Base-by-base conservation (phyloP, 2,888 invertebrate genomes). In the Platycnemis pennipes region DNA sequence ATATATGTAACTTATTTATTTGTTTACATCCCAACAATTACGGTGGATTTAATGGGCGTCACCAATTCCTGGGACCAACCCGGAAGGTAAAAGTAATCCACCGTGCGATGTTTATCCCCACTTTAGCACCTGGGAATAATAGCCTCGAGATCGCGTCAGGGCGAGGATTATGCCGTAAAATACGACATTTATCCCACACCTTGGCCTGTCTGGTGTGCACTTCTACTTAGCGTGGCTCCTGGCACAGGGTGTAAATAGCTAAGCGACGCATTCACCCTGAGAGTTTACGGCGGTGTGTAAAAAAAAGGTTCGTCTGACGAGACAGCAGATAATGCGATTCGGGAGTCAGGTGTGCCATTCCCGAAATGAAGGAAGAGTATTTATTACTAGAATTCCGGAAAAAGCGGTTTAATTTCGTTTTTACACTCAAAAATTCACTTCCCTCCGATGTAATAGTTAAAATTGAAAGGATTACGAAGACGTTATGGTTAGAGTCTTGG, bases 61-160 rank as follows among this genome's bases (percentile, higher is more conserved):
- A 16, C 37, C 77, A 77, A 77, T 77, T 77, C 77, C 37, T 37
- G 26, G 31, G 16, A 2, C 37, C 77, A 11, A 37, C 37, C 8
- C 77, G 37, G 37, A 37, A 11, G 77, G 31, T 37, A 37, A 77
- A 77, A 16, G 1, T 3, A 37, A 8, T 37, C 13, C 63, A 37
- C 37, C 8, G n/a, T 2, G 7, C 37, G 37, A 77, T 31, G 77
- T 77, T 77, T 77, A 77, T 77, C 77, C 77, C n/a, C 77, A 13
- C 5, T 77, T 77, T 77, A 77, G 37, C 77, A 77, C 77, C 77
- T 77, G 77, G 13, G 77, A 77, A n/a, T 77, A 77, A 77, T 37
- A 26, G 77, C 77, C 26, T 13, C 3, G 37, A 8, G 77, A 37
- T 77, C 77, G 31, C 77, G 77, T 77, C 77, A 13, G 31, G 77